A percentile compares a stretch with the other conserved stretches of the same genome.
Evolutionary conservation across 1,140 invertebrate species (phyloP).

Genomic region (Drosophila repleta): DNA sequence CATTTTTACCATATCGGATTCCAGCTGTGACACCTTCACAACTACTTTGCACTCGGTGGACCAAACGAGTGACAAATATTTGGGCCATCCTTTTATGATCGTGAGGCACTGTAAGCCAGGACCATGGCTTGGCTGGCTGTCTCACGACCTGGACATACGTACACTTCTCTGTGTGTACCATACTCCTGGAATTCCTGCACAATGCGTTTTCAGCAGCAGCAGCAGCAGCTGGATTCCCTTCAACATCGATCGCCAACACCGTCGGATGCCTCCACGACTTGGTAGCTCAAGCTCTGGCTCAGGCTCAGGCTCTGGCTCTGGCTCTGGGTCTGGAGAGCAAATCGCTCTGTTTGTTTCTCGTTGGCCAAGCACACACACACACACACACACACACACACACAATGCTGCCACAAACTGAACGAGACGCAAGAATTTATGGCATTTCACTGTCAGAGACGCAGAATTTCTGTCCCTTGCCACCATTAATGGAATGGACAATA

Average conservation of each 20-base stretch:
- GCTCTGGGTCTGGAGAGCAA: conserved; percentile 39
- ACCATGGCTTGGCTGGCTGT: conserved; percentile 50
- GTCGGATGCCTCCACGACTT: conserved; percentile 30
- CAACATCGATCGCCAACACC: conserved; percentile 15
- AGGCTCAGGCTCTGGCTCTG: neutral
- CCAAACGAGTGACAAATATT: conserved; percentile 56
- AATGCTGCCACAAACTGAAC: conserved; percentile 61
- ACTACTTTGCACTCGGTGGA: conserved; percentile 1
- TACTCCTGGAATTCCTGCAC: conserved; percentile 70
- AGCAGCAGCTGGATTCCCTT: conserved; percentile 20
- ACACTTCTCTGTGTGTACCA: conserved; percentile 32
- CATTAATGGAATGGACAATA: conserved; percentile 81
- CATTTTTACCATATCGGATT: conserved; percentile 54
- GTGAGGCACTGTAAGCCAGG: conserved; percentile 51
- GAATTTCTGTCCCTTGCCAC: conserved; percentile 79
- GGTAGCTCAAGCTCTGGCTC: neutral
- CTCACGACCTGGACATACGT: conserved; percentile 58
- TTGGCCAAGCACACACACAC: conserved; percentile 42
- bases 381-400: neutral
- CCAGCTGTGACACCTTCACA: conserved; percentile 49
- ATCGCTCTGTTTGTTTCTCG: conserved; percentile 68
- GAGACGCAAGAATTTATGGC: conserved; percentile 80
- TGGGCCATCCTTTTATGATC: conserved; percentile 73
- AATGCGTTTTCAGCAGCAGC: conserved; percentile 41
- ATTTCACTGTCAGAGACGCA: conserved; percentile 82